Percentiles rank a stretch among this genome's conserved stretches.
phyloP scores from a whole-genome alignment of 2,888 invertebrate species.

The Bibio marci region DNA sequence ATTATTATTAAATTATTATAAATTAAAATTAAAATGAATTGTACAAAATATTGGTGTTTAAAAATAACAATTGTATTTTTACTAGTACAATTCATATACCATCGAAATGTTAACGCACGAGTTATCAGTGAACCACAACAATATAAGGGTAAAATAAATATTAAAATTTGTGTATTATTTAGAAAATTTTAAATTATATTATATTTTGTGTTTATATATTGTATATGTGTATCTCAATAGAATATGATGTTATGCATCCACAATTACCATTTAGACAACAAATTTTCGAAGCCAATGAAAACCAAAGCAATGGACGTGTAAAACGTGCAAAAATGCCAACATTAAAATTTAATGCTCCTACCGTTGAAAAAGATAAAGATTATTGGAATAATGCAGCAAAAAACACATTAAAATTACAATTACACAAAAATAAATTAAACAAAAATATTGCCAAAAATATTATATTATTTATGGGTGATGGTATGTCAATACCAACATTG shows the following conservation, averaged over 20 bases:
- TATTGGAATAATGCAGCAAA: neutral
- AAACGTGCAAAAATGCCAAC: conserved; percentile 1
- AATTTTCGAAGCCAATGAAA: neutral
- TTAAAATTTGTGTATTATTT: too few relatives aligned
- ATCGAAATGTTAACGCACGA: too few relatives aligned
- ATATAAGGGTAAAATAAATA: too few relatives aligned
- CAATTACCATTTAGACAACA: neutral
- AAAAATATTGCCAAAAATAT: conserved; percentile 35
- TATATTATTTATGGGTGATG: conserved; percentile 62
- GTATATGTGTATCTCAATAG: too few relatives aligned
- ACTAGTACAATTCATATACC: too few relatives aligned
- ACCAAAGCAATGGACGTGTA: neutral
- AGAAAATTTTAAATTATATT: too few relatives aligned
- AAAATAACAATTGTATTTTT: too few relatives aligned
- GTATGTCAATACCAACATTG: conserved; percentile 72
- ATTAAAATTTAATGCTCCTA: neutral
- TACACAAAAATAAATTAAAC: conserved; percentile 1
- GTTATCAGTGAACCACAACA: too few relatives aligned
- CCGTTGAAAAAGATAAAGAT: neutral
- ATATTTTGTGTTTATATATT: too few relatives aligned
- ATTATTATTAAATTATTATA: too few relatives aligned
- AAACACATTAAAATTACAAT: neutral
- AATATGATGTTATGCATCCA: conserved; percentile 2
- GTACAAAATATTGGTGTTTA: too few relatives aligned
- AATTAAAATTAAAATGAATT: too few relatives aligned